phyloP scores from a whole-genome alignment of 2,113 vertebrate genomes.

The Nycticryphes semicollaris region DNA sequence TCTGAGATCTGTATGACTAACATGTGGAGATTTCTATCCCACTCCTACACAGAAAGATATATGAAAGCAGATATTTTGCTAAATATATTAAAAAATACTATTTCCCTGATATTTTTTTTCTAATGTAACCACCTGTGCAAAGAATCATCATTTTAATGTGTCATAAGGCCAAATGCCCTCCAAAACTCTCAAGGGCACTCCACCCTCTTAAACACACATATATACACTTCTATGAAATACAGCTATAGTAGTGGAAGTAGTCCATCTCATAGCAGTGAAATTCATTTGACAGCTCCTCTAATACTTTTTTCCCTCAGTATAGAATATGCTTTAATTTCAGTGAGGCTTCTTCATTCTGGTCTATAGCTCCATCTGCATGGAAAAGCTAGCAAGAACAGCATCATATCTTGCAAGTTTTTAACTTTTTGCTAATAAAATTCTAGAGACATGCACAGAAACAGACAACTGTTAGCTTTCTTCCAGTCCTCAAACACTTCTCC shows the following conservation, averaged over 20 bases:
- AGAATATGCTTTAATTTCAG: neutral
- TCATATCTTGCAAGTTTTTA: neutral
- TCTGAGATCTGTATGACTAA: neutral
- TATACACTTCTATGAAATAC: neutral
- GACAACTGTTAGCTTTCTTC: neutral
- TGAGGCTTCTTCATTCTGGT: neutral
- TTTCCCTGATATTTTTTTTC: neutral
- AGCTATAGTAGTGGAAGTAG: neutral
- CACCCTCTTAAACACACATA: neutral
- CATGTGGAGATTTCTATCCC: neutral
- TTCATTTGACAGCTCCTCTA: neutral
- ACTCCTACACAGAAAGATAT: neutral
- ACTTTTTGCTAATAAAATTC: neutral
- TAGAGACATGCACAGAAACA: neutral
- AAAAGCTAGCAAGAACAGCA: neutral
- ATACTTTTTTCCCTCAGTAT: neutral
- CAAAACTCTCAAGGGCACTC: neutral
- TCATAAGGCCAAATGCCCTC: neutral
- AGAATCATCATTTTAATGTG: neutral
- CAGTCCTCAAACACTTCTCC: neutral
- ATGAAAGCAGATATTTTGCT: neutral
- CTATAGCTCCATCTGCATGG: neutral
- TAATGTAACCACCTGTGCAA: neutral
- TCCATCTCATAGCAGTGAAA: neutral
- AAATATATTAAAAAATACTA: neutral